Percentiles rank a stretch among this genome's conserved stretches.
phyloP scores from a whole-genome alignment of 2,113 vertebrate species.

The Mola mola region DNA sequence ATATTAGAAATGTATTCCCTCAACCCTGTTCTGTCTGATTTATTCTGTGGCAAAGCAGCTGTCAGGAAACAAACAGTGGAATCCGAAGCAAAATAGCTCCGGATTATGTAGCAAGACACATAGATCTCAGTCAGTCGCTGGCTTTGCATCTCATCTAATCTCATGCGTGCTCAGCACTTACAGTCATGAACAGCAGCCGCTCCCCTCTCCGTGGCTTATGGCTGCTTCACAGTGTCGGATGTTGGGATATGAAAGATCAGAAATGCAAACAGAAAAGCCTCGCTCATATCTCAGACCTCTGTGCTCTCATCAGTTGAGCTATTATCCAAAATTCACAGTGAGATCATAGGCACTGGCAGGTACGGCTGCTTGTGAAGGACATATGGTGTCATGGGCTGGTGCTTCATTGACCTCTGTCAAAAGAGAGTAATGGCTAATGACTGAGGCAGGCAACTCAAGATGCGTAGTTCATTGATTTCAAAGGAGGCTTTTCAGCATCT shows the following conservation, averaged over 20 bases:
- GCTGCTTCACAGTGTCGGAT: conserved; percentile 3
- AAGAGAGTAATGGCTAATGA: conserved; percentile 56
- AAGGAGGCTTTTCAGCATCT: conserved; percentile 37
- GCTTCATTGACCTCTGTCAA: conserved; percentile 55
- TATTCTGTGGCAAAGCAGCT: conserved; percentile 18
- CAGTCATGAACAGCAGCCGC: conserved; percentile 39
- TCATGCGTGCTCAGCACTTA: conserved; percentile 34
- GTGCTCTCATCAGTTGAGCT: conserved; percentile 16
- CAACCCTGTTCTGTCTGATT: conserved; percentile 35
- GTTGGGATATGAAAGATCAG: conserved; percentile 16
- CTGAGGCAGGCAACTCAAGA: conserved; percentile 27
- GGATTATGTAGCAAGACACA: conserved; percentile 33
- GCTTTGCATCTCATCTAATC: conserved; percentile 43
- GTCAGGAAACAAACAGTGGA: conserved; percentile 24
- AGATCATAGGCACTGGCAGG: conserved; percentile 24
- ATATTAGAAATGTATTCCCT: conserved; percentile 44
- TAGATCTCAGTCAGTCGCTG: conserved; percentile 31
- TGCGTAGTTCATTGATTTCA: conserved; percentile 52
- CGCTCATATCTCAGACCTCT: background rate
- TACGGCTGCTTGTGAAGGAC: conserved; percentile 47
- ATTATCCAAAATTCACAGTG: conserved; percentile 46
- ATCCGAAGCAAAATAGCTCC: conserved; percentile 14
- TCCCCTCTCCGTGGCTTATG: conserved; percentile 9
- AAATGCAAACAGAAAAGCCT: conserved; percentile 10
- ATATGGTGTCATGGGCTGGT: conserved; percentile 15